These are phyloP conservation scores for Euzetes globulus DNA, from an alignment of 2,888 invertebrate genomes.

Conservation along the genomic window DNA sequence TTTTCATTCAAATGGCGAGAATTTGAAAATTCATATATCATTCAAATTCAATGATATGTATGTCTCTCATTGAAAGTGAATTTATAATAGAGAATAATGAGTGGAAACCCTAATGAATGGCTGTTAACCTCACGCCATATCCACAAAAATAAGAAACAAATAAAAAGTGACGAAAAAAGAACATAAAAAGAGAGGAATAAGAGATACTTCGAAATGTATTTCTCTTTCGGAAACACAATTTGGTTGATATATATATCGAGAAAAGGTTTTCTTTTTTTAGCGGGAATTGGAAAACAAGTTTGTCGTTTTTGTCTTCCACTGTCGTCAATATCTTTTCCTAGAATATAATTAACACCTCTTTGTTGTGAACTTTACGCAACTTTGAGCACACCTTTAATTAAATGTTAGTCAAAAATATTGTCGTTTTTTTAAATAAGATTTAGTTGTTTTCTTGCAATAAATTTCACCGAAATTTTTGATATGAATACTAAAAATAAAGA, in stretches of 20 bases:
- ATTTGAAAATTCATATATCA: constrained; percentile 15
- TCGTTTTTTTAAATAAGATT: background rate
- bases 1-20: background rate
- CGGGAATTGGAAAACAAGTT: constrained; percentile 14
- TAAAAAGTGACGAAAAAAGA: background rate
- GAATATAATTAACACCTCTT: constrained; percentile 15
- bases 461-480: background rate
- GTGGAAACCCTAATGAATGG: background rate
- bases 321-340: background rate
- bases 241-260: background rate
- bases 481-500: background rate
- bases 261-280: background rate
- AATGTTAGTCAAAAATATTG: background rate
- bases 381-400: constrained; percentile 2
- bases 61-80: background rate
- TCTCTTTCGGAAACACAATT: background rate
- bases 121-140: constrained; percentile 25
- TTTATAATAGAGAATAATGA: background rate
- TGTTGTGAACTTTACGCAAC: constrained; percentile 15
- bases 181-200: background rate
- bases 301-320: background rate
- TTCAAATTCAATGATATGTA: background rate
- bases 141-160: background rate
- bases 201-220: background rate
- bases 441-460: background rate